Conservation (phyloP, 2,888 invertebrate species). For the Clepsis dumicolana region DNA sequence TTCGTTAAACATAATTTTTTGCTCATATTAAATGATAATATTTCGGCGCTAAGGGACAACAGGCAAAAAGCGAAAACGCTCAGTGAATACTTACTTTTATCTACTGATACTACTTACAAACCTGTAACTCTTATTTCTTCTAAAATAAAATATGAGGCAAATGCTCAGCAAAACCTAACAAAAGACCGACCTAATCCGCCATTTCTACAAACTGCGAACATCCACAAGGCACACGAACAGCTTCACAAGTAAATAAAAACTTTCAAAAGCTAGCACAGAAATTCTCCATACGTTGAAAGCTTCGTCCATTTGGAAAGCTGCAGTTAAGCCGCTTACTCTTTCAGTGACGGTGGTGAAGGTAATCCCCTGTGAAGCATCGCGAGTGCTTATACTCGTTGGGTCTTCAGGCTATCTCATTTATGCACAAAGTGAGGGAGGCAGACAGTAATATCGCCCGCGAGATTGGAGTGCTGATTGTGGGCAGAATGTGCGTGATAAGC, state of each 20-base stretch:
- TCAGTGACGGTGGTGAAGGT: not conserved
- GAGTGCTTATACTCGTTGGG: not conserved
- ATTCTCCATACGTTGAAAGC: not conserved
- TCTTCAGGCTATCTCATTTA: not conserved
- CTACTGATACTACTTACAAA: no score
- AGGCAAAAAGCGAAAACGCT: no score
- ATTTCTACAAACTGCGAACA: constrained; percentile 1
- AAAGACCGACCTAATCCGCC: not conserved
- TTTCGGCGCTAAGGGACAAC: no score
- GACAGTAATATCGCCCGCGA: not conserved
- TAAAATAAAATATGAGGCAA: not conserved
- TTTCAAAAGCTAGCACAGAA: not conserved
- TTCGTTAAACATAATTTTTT: not conserved
- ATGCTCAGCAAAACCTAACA: not conserved
- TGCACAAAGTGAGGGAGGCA: not conserved
- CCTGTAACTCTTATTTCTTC: not conserved
- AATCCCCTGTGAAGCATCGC: not conserved
- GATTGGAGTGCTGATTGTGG: not conserved
- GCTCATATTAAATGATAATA: no score
- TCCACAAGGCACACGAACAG: not conserved
- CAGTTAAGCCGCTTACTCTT: constrained; percentile 5
- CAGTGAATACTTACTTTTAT: no score
- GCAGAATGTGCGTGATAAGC: constrained; percentile 10
- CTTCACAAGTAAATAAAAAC: not conserved
- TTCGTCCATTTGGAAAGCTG: not conserved